phyloP scores from a whole-genome alignment of 2,113 vertebrate genomes.

The Meleagris gallopavo region DNA sequence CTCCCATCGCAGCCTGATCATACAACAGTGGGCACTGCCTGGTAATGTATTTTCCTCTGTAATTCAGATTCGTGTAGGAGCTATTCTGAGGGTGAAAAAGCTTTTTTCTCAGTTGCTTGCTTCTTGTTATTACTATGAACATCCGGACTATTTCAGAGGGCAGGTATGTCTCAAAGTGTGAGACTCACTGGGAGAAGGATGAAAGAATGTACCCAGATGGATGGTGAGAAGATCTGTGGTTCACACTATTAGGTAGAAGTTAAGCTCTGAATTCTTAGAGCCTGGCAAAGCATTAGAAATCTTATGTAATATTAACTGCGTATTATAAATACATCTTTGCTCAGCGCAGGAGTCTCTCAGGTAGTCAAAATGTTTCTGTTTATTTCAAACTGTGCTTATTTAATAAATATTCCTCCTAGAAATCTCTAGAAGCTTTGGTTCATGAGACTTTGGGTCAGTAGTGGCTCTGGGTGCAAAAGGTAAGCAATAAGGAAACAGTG shows the following conservation, averaged over 20 bases:
- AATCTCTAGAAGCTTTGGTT: not conserved
- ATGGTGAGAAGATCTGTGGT: not conserved
- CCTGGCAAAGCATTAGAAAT: not conserved
- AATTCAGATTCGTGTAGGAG: not conserved
- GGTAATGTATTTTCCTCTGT: not conserved
- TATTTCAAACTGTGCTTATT: not conserved
- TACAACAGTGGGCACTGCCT: not conserved
- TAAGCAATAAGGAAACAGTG: not conserved
- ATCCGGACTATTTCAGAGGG: not conserved
- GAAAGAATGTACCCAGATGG: not conserved
- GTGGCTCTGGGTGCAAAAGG: not conserved
- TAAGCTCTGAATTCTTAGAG: not conserved
- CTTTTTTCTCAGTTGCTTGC: not conserved
- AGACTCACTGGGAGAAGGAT: not conserved
- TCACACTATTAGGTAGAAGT: not conserved
- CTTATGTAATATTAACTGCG: not conserved
- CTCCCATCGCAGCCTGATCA: not conserved
- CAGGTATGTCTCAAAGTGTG: not conserved
- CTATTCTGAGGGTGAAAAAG: fast-evolving
- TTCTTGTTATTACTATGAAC: not conserved
- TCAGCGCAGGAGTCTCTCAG: not conserved
- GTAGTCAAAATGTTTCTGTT: not conserved
- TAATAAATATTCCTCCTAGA: not conserved
- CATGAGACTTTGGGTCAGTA: not conserved
- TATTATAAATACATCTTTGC: not conserved